phyloP scores from a whole-genome alignment of 1,140 invertebrate species.

The Contarinia nasturtii region DNA sequence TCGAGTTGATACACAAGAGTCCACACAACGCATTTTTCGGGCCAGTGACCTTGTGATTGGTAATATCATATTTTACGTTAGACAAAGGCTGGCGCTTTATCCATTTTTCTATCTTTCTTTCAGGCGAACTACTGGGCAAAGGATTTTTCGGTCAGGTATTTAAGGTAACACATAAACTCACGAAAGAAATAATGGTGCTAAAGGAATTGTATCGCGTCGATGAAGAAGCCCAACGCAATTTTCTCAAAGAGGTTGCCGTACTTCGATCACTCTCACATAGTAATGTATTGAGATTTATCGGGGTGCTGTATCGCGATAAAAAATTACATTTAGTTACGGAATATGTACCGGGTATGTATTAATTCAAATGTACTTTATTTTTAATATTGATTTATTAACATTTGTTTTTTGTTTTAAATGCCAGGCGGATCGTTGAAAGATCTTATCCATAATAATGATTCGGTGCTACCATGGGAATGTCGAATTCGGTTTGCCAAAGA shows the following conservation, averaged over 20 bases:
- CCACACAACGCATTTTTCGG: slow-evolving; percentile 59
- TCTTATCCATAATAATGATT: slow-evolving; percentile 37
- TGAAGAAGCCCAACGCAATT: slow-evolving; percentile 84
- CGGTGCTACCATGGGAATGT: slow-evolving; percentile 57
- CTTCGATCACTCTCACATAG: slow-evolving; percentile 70
- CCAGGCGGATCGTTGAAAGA: slow-evolving; percentile 76
- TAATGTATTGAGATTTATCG: slow-evolving; percentile 81
- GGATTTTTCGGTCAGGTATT: slow-evolving; percentile 87
- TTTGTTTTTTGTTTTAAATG: neutral
- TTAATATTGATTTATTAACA: too few species aligned
- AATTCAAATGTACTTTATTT: too few species aligned
- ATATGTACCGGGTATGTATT: too few species aligned
- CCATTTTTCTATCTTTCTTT: slow-evolving; percentile 3
- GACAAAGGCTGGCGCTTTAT: neutral
- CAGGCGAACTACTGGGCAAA: slow-evolving; percentile 73
- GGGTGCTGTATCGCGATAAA: slow-evolving; percentile 83
- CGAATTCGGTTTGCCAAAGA: slow-evolving; percentile 73
- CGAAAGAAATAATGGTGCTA: slow-evolving; percentile 84
- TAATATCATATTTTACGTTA: too few species aligned
- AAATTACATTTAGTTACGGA: slow-evolving; percentile 82
- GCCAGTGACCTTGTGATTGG: slow-evolving; percentile 57
- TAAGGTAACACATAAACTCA: slow-evolving; percentile 76
- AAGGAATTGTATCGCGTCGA: slow-evolving; percentile 87
- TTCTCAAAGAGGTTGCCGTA: slow-evolving; percentile 85
- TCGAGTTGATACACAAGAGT: slow-evolving; percentile 44